A percentile compares a stretch with the other conserved stretches of the same genome.
phyloP scores from a whole-genome alignment of 2,113 vertebrate species.

The Stictonetta naevosa region DNA sequence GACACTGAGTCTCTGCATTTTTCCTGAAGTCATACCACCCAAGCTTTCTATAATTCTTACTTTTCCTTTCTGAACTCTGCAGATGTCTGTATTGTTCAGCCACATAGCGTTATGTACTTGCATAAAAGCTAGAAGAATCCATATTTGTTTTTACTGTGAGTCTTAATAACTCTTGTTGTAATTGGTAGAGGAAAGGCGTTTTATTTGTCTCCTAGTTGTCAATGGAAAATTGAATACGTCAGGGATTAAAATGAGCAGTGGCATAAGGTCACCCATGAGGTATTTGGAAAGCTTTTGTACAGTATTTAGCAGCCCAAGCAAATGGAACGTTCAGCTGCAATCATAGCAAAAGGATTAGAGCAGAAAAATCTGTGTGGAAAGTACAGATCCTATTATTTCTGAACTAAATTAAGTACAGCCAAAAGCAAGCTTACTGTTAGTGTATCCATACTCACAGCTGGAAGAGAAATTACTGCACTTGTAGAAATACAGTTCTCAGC shows the following conservation, averaged over 20 bases:
- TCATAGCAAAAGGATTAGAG: slow-evolving; percentile 49
- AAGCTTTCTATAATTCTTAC: neutral
- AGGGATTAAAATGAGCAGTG: slow-evolving; percentile 48
- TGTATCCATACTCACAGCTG: neutral
- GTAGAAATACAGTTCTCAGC: neutral
- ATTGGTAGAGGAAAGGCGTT: neutral
- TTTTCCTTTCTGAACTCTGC: neutral
- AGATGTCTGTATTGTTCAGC: neutral
- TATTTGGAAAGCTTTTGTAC: slow-evolving; percentile 52
- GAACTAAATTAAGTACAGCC: slow-evolving; percentile 41
- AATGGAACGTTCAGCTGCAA: slow-evolving; percentile 51
- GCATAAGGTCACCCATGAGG: slow-evolving; percentile 35
- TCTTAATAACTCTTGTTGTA: neutral
- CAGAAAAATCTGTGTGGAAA: slow-evolving; percentile 40
- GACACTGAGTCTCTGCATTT: neutral
- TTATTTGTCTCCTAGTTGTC: slow-evolving; percentile 27
- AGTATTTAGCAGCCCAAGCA: slow-evolving; percentile 16
- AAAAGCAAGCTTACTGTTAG: slow-evolving; percentile 3
- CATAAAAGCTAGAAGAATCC: neutral
- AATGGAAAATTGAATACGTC: slow-evolving; percentile 47
- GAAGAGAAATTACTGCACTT: slow-evolving; percentile 3
- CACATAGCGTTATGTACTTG: neutral
- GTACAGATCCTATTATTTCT: slow-evolving; percentile 47
- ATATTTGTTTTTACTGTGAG: neutral
- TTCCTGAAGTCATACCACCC: neutral